A percentile compares a stretch with the other conserved stretches of the same genome.
Conservation (phyloP, 2,113 vertebrate species). For the Poeciliopsis occidentalis region DNA sequence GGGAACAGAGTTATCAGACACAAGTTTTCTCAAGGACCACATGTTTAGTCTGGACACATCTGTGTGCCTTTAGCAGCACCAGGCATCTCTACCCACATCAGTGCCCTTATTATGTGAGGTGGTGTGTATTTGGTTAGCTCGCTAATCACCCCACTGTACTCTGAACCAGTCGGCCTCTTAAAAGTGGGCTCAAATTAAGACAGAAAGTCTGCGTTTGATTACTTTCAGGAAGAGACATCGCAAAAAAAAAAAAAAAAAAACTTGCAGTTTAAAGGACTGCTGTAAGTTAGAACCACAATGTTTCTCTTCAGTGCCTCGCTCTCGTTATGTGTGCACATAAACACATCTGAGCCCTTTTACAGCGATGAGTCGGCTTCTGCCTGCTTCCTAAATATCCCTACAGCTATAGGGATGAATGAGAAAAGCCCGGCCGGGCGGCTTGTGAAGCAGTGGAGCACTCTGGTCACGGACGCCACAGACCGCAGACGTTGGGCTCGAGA, state of each 20-base stretch:
- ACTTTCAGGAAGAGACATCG: slow-evolving; percentile 12
- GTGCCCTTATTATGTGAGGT: slow-evolving; percentile 38
- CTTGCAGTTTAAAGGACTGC: slow-evolving; percentile 44
- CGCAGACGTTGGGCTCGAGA: slow-evolving; percentile 53
- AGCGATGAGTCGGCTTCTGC: slow-evolving; percentile 18
- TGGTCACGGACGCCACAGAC: slow-evolving; percentile 53
- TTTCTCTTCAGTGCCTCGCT: neutral
- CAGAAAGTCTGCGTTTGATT: slow-evolving; percentile 44
- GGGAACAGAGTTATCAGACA: slow-evolving; percentile 12
- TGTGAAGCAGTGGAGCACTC: slow-evolving; percentile 48
- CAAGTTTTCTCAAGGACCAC: slow-evolving; percentile 7
- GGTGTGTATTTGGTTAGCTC: slow-evolving; percentile 26
- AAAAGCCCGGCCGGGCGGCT: slow-evolving; percentile 30
- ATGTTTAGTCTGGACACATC: slow-evolving; percentile 44
- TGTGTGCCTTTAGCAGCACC: slow-evolving; percentile 49
- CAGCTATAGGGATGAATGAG: slow-evolving; percentile 32
- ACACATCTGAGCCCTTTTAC: neutral
- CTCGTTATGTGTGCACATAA: neutral
- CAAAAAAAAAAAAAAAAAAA: slow-evolving; percentile 10
- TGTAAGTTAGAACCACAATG: slow-evolving; percentile 5
- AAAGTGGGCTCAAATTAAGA: slow-evolving; percentile 46
- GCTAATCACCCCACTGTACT: slow-evolving; percentile 34
- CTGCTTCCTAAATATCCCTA: slow-evolving; percentile 31
- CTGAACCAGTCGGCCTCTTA: slow-evolving; percentile 33
- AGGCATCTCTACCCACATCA: slow-evolving; percentile 51